Conservation (phyloP, 64 coral and sea anemone genomes). For the Montipora foliosa region DNA sequence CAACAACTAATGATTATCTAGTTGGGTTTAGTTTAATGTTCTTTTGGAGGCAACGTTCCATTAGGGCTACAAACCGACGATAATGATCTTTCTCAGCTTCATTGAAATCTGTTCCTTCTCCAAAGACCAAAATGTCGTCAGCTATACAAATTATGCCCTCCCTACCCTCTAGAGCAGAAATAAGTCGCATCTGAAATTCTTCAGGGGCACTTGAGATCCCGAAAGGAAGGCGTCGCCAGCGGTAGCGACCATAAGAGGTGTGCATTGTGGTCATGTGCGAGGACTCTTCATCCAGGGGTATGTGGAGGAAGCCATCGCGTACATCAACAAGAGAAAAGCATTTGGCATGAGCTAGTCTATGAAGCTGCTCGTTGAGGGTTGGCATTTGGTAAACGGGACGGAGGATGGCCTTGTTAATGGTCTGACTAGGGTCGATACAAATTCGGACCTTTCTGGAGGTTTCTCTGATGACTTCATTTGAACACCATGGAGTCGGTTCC, state of each 20-base stretch:
- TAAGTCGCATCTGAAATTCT: constrained; percentile 63
- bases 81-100: constrained; percentile 65
- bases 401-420: too few species aligned
- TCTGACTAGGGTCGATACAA: too few species aligned
- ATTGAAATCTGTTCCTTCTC: constrained; percentile 24
- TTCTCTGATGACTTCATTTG: not conserved
- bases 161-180: constrained; percentile 24
- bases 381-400: too few species aligned
- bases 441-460: constrained; percentile 19
- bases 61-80: constrained; percentile 26
- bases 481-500: too few species aligned
- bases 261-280: constrained; percentile 76
- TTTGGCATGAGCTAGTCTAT: too few species aligned
- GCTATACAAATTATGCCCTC: constrained; percentile 58
- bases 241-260: constrained; percentile 63
- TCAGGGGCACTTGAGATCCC: constrained; percentile 23
- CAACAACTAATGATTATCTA: constrained; percentile 13
- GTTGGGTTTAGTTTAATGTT: constrained; percentile 40
- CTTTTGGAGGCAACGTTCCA: constrained; percentile 53
- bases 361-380: too few species aligned
- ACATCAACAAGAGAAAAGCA: too few species aligned
- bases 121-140: constrained; percentile 62
- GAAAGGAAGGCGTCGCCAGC: constrained; percentile 66
- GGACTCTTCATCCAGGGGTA: constrained; percentile 53
- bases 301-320: too few species aligned